These are phyloP conservation scores for Scaptomyza graminum DNA, from an alignment of 1,140 invertebrate genomes.

Conservation along the genomic window DNA sequence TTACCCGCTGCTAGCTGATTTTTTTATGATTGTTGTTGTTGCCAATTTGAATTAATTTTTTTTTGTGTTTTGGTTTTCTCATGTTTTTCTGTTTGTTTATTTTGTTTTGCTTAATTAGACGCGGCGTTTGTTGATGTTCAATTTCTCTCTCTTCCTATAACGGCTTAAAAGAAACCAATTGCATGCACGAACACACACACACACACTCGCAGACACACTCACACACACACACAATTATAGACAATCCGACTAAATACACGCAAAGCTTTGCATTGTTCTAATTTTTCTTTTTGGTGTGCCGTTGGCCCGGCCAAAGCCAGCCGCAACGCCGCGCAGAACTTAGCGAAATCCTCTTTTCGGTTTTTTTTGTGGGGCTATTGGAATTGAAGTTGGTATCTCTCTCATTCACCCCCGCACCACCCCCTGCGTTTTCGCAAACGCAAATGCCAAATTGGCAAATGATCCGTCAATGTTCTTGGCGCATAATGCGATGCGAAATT, in stretches of 20 bases:
- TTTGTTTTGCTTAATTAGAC: conserved; percentile 68
- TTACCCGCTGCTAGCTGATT: conserved; percentile 46
- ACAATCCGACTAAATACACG: conserved; percentile 49
- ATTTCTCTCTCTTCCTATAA: conserved; percentile 15
- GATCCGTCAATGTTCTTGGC: conserved; percentile 9
- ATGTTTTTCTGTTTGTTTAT: conserved; percentile 43
- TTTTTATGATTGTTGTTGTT: conserved; percentile 27
- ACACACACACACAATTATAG: conserved; percentile 29
- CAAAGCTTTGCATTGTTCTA: conserved; percentile 43
- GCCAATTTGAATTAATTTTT: conserved; percentile 76
- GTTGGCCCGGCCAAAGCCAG: conserved; percentile 18
- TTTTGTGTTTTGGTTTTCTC: conserved; percentile 54
- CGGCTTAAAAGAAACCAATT: conserved; percentile 19
- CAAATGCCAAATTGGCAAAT: conserved; percentile 19
- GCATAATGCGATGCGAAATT: conserved; percentile 28
- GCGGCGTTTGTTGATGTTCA: conserved; percentile 34
- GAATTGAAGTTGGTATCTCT: neutral
- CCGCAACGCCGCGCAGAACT: conserved; percentile 19
- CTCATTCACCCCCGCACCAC: neutral
- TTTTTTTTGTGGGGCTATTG: conserved; percentile 8
- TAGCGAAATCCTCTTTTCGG: conserved; percentile 34
- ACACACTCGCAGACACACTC: conserved; percentile 6
- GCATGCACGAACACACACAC: neutral
- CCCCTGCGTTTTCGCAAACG: neutral
- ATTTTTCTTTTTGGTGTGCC: conserved; percentile 3